Conservation (phyloP, 2,888 invertebrate species). For the Sarcophaga rosellei region DNA sequence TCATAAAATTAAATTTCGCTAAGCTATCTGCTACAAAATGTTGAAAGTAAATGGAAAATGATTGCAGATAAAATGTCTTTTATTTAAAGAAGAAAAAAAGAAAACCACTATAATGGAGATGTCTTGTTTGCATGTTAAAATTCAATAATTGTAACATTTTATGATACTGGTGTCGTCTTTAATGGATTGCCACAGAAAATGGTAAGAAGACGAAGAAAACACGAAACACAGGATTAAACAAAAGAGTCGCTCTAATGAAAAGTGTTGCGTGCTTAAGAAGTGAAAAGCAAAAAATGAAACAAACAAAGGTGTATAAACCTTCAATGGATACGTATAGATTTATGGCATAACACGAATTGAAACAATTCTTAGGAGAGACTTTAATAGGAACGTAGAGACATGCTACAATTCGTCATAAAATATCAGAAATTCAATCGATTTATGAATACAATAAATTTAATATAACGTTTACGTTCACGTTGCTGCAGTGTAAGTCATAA, state of each 20-base stretch:
- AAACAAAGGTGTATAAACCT: not conserved
- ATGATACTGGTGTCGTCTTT: constrained; percentile 40
- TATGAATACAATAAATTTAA: not conserved
- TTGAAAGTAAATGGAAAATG: too few species aligned
- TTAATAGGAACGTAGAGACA: not conserved
- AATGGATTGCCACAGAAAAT: constrained; percentile 8
- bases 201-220: too few species aligned
- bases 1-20: too few species aligned
- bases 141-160: constrained; percentile 53
- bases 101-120: constrained; percentile 35
- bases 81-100: not conserved
- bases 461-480: too few species aligned
- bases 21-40: too few species aligned
- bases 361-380: not conserved
- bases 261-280: constrained; percentile 31
- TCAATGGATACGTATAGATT: not conserved
- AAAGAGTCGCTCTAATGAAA: not conserved
- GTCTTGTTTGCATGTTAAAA: constrained; percentile 54
- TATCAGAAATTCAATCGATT: not conserved
- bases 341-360: not conserved
- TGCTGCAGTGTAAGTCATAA: too few species aligned
- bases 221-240: not conserved
- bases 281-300: not conserved
- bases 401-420: not conserved
- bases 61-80: too few species aligned